Evolutionary conservation across 2,797 vertebrate species (phyloP).

Genomic region (Sus cebifrons): DNA sequence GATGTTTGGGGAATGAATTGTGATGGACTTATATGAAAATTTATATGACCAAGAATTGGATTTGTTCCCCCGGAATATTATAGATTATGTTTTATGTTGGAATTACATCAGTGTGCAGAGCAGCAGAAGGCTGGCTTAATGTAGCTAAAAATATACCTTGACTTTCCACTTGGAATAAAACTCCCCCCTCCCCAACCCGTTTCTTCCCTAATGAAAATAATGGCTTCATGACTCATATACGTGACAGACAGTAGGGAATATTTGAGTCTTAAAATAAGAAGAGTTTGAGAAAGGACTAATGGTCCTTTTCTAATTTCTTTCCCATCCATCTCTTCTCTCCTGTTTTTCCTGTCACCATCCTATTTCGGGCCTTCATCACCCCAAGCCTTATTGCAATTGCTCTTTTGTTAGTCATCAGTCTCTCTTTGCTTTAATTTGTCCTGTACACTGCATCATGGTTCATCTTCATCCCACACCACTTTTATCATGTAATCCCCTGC

Average conservation of each 20-base stretch:
- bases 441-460: fast-evolving
- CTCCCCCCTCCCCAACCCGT: slow-evolving; percentile 81
- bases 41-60: slow-evolving; percentile 91
- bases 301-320: slow-evolving; percentile 83
- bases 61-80: slow-evolving; percentile 92
- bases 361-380: slow-evolving; percentile 56
- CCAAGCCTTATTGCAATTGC: background rate
- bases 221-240: slow-evolving; percentile 87
- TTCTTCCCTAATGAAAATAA: slow-evolving; percentile 86
- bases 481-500: background rate
- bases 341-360: slow-evolving; percentile 64
- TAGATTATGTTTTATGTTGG: slow-evolving; percentile 92
- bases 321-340: slow-evolving; percentile 67
- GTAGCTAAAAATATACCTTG: slow-evolving; percentile 91
- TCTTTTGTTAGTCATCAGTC: background rate
- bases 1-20: slow-evolving; percentile 91
- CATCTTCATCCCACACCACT: background rate
- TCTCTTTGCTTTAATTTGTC: background rate
- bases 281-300: slow-evolving; percentile 85
- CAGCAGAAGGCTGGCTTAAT: slow-evolving; percentile 90
- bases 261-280: slow-evolving; percentile 86
- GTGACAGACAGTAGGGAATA: slow-evolving; percentile 88
- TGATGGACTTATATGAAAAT: slow-evolving; percentile 92
- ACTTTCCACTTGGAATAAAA: slow-evolving; percentile 90
- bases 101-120: slow-evolving; percentile 91